phyloP scores from a whole-genome alignment of 2,888 invertebrate genomes.

The Ptilodon capucinus region DNA sequence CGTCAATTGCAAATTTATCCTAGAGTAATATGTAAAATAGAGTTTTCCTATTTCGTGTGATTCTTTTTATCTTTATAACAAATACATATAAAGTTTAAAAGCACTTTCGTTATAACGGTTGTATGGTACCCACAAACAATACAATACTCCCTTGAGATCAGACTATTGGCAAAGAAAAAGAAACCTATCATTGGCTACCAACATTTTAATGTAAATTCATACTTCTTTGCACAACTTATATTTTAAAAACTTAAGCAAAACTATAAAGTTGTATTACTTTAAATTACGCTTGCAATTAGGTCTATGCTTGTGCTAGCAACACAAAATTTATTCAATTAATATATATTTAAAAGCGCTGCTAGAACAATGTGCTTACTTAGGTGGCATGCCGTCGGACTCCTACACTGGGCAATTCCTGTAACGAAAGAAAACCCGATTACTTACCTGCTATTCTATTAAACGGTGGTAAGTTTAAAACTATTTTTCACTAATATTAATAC shows the following conservation, averaged over 20 bases:
- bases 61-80: background rate
- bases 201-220: too few species aligned
- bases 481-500: too few species aligned
- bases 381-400: slow-evolving; percentile 73
- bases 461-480: slow-evolving; percentile 16
- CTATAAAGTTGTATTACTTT: background rate
- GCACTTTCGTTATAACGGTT: too few species aligned
- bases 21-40: background rate
- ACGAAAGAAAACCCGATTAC: slow-evolving; percentile 63
- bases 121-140: too few species aligned
- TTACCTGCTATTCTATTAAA: slow-evolving; percentile 32
- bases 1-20: background rate
- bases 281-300: background rate
- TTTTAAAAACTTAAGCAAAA: background rate
- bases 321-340: slow-evolving; percentile 12
- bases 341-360: slow-evolving; percentile 23
- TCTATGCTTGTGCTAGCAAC: slow-evolving; percentile 9
- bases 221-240: too few species aligned
- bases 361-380: slow-evolving; percentile 69
- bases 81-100: too few species aligned
- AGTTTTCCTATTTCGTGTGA: background rate
- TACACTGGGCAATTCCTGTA: slow-evolving; percentile 74
- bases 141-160: too few species aligned
- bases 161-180: too few species aligned
- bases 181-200: too few species aligned